These are phyloP conservation scores for Squalus acanthias DNA, from an alignment of 2,797 vertebrate species.

Conservation along the genomic window DNA sequence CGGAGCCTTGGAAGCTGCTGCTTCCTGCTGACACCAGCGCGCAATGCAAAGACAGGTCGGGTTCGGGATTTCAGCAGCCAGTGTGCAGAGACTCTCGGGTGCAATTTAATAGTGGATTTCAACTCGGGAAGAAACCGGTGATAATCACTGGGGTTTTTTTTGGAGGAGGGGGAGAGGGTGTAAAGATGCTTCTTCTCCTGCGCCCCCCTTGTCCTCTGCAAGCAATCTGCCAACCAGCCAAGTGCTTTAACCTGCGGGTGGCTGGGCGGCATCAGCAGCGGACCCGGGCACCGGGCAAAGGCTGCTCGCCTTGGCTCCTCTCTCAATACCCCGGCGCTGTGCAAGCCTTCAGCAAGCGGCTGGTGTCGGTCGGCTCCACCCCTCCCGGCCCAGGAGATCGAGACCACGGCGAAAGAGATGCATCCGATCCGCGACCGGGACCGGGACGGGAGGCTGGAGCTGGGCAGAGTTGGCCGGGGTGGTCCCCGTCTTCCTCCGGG, in stretches of 20 bases:
- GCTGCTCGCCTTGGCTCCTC: background rate
- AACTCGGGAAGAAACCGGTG: background rate
- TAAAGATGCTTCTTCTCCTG: background rate
- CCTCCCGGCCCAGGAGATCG: background rate
- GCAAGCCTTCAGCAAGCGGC: too few relatives aligned
- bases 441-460: slow-evolving; percentile 38
- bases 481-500: background rate
- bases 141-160: background rate
- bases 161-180: background rate
- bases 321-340: too few relatives aligned
- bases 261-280: too few relatives aligned
- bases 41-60: background rate
- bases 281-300: too few relatives aligned
- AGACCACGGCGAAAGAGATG: background rate
- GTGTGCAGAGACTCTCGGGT: background rate
- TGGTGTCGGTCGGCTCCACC: background rate
- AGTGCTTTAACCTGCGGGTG: too few relatives aligned
- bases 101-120: background rate
- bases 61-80: too few relatives aligned
- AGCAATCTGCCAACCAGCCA: background rate
- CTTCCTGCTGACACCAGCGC: background rate
- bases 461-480: background rate
- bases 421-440: background rate
- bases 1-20: background rate
- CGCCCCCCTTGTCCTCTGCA: background rate